A percentile compares a stretch with the other conserved stretches of the same genome.
Evolutionary conservation across 1,140 invertebrate species (phyloP).

Genomic region (Drosophila orosa): DNA sequence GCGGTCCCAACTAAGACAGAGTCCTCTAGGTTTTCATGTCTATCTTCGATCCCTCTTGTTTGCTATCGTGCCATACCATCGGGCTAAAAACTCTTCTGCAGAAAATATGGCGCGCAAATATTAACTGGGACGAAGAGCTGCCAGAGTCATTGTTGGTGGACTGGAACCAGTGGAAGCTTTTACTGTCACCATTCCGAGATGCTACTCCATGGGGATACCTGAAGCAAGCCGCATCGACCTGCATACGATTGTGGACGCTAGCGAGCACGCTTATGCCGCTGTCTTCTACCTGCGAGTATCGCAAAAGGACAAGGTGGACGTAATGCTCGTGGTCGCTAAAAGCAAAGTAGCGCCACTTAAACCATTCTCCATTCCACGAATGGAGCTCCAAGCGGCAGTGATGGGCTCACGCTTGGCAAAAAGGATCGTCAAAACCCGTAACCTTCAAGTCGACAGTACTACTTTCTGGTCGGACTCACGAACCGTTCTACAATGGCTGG

Average conservation of each 20-base stretch:
- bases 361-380: background rate
- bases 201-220: background rate
- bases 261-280: background rate
- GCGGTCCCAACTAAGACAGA: background rate
- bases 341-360: constrained; percentile 6
- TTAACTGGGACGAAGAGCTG: constrained; percentile 2
- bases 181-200: constrained; percentile 1
- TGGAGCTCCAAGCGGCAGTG: background rate
- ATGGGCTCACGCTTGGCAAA: background rate
- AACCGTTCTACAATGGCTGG: constrained; percentile 11
- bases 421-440: background rate
- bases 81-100: constrained; percentile 2
- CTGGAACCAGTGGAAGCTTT: constrained; percentile 1
- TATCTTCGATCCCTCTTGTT: background rate
- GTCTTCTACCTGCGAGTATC: background rate
- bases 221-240: background rate
- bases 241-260: too few relatives aligned
- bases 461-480: constrained; percentile 2
- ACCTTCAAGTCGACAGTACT: background rate
- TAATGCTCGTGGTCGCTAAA: background rate
- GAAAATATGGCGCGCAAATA: background rate
- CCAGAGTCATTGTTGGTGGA: background rate
- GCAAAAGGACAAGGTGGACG: background rate
- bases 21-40: background rate
- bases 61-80: background rate